Conservation (phyloP, 2,113 vertebrate genomes). For the Semicossyphus pulcher region DNA sequence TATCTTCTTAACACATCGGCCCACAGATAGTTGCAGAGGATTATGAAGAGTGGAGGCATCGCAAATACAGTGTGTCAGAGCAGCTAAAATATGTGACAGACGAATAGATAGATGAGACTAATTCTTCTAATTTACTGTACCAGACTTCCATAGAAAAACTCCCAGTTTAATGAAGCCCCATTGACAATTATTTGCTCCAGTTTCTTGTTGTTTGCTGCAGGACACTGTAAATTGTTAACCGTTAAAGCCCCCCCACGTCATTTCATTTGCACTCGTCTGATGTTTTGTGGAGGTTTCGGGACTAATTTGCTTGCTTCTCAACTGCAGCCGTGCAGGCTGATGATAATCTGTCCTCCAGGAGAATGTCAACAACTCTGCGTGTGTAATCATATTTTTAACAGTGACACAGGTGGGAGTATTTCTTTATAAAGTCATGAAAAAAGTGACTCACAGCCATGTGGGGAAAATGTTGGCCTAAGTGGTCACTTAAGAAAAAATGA, state of each 20-base stretch:
- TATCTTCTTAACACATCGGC: constrained; percentile 14
- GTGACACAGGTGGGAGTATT: neutral
- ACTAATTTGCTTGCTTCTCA: constrained; percentile 51
- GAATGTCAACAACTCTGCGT: constrained; percentile 30
- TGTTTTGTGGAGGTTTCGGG: constrained; percentile 11
- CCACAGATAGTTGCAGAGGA: neutral
- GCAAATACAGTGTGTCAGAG: neutral
- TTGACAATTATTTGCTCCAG: neutral
- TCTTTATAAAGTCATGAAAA: neutral
- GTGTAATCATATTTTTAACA: constrained; percentile 1
- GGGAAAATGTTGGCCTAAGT: neutral
- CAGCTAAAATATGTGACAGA: neutral
- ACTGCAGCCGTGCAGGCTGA: constrained; percentile 41
- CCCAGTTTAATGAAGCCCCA: neutral
- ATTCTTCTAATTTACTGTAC: too few relatives aligned
- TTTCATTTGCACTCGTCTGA: constrained; percentile 15
- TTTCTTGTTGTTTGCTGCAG: neutral
- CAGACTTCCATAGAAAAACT: neutral
- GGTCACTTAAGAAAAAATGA: neutral
- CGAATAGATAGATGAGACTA: neutral
- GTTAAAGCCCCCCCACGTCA: neutral
- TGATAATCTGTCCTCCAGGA: constrained; percentile 34
- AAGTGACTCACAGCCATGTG: neutral
- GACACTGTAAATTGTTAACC: neutral
- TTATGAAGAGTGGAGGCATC: neutral